These are phyloP conservation scores for Peromyscus aztecus DNA, from an alignment of 2,797 vertebrate genomes.

Conservation along the genomic window DNA sequence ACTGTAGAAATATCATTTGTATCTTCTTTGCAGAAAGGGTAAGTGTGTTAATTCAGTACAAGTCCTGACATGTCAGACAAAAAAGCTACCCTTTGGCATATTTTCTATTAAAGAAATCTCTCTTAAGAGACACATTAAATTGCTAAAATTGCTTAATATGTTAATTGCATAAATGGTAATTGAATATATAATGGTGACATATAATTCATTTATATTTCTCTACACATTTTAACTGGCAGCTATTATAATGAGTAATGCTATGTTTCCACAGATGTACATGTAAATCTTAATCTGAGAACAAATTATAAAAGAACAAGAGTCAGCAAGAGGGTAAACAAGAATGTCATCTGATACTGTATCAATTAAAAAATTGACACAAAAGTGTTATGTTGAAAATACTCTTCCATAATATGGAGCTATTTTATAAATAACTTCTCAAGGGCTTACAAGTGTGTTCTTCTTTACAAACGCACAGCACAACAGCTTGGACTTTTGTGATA, in stretches of 20 bases:
- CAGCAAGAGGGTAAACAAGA: conserved; percentile 39
- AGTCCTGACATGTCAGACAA: conserved; percentile 64
- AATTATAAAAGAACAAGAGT: conserved; percentile 53
- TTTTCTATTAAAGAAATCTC: conserved; percentile 66
- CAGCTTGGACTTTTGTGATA: conserved; percentile 86
- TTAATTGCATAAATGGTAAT: conserved; percentile 60
- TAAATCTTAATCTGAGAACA: conserved; percentile 68
- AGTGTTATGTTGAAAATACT: conserved; percentile 38
- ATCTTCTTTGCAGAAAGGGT: conserved; percentile 30
- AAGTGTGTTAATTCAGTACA: conserved; percentile 46
- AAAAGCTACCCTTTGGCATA: conserved; percentile 49
- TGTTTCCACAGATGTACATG: conserved; percentile 35
- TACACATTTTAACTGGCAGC: conserved; percentile 24
- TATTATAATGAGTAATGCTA: conserved; percentile 36
- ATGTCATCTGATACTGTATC: background rate
- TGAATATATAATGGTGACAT: conserved; percentile 36
- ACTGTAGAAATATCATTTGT: conserved; percentile 50
- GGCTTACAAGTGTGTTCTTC: conserved; percentile 64
- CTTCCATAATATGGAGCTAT: background rate
- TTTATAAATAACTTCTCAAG: conserved; percentile 77
- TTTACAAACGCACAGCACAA: conserved; percentile 81
- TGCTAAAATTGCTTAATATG: conserved; percentile 66
- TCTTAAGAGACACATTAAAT: conserved; percentile 59
- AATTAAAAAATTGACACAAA: background rate
- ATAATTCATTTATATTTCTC: conserved; percentile 70